Evolutionary conservation across 2,797 vertebrate genomes (phyloP), one percentile per base, ranked within the genome.

Genomic region (Xiphophorus birchmanni): DNA sequence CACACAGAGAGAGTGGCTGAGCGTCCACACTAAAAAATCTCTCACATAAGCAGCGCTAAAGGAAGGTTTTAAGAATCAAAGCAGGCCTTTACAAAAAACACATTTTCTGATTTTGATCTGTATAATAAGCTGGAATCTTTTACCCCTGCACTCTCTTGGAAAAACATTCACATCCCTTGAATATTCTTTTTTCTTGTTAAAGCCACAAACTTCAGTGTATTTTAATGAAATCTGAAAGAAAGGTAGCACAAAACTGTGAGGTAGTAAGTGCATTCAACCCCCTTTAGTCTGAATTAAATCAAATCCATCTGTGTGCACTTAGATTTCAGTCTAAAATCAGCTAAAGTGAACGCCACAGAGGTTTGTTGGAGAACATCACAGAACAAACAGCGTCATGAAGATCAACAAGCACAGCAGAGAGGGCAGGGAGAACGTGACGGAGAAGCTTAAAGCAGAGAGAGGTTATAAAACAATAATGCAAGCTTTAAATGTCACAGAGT

Each of bases 1-100:
- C 91, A 67, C 93, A 94, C 90, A 91, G 92, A 94, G 90, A 82
- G 89, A 85, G 93, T 94, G 94, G 94, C 89, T 52, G 52, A 11
- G 72, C 47, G 89, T 92, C 92, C 82, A 56, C 83, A 65, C n/a
- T 74, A 75, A 45, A 82, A 76, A 72, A 74, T 45, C 76, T 84
- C 74, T 83, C 85, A 77, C 58, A 75, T 82, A 87, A 54, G 84
- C 78, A 76, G 79, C 79, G 73, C 81, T 75, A 29, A 88, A 84
- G 83, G 90, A 89, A 85, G 80, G 81, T 83, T 85, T 74, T 69
- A 17, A 79, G 81, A 88, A 79, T 71, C 44, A 74, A 26, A 74
- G 72, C 71, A 58, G 29, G 60, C 35, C 21, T 52, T n/a, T 18
- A n/a, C 8, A 4, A 8, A 73, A 54, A 44, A 5, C 6, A 52